These are phyloP conservation scores for Papilio machaon DNA, from an alignment of 1,140 invertebrate species.

Conservation along the genomic window DNA sequence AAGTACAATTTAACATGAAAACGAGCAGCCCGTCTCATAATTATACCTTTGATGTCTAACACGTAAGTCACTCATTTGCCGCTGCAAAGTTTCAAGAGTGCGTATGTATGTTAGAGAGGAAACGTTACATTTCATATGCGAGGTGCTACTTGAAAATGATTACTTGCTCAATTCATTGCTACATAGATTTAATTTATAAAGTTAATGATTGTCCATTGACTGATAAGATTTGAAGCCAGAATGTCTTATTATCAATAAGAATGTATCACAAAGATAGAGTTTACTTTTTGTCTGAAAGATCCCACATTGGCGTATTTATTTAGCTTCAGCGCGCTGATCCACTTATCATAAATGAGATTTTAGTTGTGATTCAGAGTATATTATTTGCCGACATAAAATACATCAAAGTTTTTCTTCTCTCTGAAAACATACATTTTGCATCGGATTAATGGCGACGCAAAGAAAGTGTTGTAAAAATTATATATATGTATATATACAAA, in stretches of 20 bases:
- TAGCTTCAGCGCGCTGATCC: background rate
- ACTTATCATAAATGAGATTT: too few species aligned
- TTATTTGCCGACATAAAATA: too few species aligned
- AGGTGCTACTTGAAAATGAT: slow-evolving; percentile 6
- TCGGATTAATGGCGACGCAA: too few species aligned
- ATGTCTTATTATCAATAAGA: too few species aligned
- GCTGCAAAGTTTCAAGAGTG: slow-evolving; percentile 8
- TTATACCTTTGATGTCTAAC: slow-evolving; percentile 58
- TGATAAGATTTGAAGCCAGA: background rate
- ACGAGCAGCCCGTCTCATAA: slow-evolving; percentile 48
- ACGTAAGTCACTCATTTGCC: slow-evolving; percentile 53
- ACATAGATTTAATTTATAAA: background rate
- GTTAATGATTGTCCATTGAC: background rate
- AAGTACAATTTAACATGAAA: slow-evolving; percentile 49
- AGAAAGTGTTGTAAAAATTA: too few species aligned
- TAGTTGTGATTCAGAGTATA: too few species aligned
- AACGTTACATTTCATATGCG: slow-evolving; percentile 17
- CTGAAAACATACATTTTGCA: too few species aligned
- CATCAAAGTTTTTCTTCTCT: too few species aligned
- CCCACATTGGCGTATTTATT: background rate
- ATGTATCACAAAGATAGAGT: too few species aligned
- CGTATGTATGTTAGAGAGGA: background rate
- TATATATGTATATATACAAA: too few species aligned
- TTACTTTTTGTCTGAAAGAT: too few species aligned
- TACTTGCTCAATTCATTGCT: background rate